Conservation (phyloP, 2,113 vertebrate species). For the Patagioenas fasciata region DNA sequence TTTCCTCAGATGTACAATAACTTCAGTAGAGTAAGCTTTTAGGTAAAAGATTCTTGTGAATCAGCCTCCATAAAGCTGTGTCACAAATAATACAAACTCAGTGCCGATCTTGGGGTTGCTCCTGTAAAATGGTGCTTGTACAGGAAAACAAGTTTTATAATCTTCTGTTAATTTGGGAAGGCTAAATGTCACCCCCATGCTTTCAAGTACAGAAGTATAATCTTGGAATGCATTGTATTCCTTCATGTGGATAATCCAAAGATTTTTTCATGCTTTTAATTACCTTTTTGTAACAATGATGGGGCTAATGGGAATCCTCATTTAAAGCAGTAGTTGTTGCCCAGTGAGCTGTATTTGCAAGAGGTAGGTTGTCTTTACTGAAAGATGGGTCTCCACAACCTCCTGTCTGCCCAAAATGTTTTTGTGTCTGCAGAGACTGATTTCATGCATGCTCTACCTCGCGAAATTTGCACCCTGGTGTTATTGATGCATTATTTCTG, state of each 20-base stretch:
- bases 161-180: background rate
- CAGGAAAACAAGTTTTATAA: background rate
- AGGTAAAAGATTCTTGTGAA: background rate
- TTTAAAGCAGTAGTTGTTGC: background rate
- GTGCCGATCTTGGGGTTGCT: background rate
- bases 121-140: background rate
- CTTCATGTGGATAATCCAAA: background rate
- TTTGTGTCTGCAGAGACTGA: background rate
- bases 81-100: background rate
- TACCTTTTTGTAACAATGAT: background rate
- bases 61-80: background rate
- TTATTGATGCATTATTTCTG: fast-evolving
- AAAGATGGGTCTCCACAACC: background rate
- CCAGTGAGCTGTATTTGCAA: background rate
- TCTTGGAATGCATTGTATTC: background rate
- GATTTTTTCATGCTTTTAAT: background rate
- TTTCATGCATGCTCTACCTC: background rate
- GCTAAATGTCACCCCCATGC: background rate
- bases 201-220: background rate
- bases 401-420: background rate
- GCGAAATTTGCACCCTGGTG: background rate
- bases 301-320: background rate
- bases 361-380: background rate
- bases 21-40: background rate
- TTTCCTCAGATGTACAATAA: background rate